Evolutionary conservation across 2,797 vertebrate genomes (phyloP), one percentile per base, ranked within the genome.

Genomic region (Hoplostethus mediterraneus): DNA sequence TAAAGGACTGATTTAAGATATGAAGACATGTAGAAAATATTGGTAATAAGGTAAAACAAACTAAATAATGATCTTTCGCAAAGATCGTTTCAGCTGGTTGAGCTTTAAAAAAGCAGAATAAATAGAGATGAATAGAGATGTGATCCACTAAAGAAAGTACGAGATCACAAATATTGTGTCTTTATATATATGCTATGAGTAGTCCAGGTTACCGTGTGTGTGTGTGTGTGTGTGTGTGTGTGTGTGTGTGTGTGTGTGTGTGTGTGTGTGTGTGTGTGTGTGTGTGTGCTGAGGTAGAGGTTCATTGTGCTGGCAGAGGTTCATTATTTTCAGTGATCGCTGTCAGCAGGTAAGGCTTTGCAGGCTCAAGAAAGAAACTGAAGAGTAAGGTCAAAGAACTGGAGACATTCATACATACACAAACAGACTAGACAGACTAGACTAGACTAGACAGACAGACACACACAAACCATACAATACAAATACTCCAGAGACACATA

Each of bases 221-320:
- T 6, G 42, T 66, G 12, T 72, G 36, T 60, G 61, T 51, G 45
- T 63, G 61, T 33, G 61, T 31, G 60, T n/a, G 28, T n/a, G 21
- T 30, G 21, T 62, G 47, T 44, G 12, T 55, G 53, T 21, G 21
- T 31, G 33, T 60, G 33, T 21, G 21, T 31, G 33, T 60, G 33
- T 6, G 42, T 66, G 12, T 72, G 36, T 60, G 61, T 51, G 45
- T 63, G 61, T 33, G 61, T 31, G 60, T n/a, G 28, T n/a, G 21
- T 30, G 21, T 62, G 47, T 44, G 12, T 55, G 53, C 52, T 63
- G 11, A 38, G 47, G 28, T 57, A 61, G 11, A 38, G 47, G 28
- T 57, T 49, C 53, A 45, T 30, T 11, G 13, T 10, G 16, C 3
- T 14, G 45, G 9, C 38, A 48, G 53, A 16, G 63, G n/a, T 49